Base-by-base conservation (phyloP, 2,888 invertebrate species). In the Sialis lutaria region DNA sequence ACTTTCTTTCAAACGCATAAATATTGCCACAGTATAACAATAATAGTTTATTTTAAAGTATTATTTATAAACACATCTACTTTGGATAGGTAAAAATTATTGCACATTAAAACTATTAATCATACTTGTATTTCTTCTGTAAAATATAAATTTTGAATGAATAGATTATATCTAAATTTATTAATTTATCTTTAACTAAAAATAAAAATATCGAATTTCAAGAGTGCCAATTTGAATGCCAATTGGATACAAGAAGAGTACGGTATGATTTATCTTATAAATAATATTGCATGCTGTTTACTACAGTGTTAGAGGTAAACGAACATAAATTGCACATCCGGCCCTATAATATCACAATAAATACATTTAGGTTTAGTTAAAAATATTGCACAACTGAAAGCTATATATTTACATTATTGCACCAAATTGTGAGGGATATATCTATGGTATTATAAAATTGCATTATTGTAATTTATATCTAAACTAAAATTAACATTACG, bases 331-430 rank as follows among this genome's bases (percentile, higher is more conserved):
- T 64, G 64, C 64, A 64, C 64, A 53, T 59, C 62, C 64, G 64
- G 64, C 64, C 64, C 56, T 53, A 51, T 55, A 56, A 59, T 62
- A 62, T 62, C 61, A 62, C 62, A 61, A 55, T 48, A 50, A 54
- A 42, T 42, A 7, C 7, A 42, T 42, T 31, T 12, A 12, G 12
- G 37, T 42, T 41, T 42, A 31, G 31, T 13, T 30, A 40, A 13
- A n/a, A 5, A 42, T 42, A 42, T 42, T 42, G 42, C 42, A 42
- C 42, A 6, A 8, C 32, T 40, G 32, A 42, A 32, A 31, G 6
- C 22, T 10, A 5, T 9, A 31, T 42, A 42, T 42, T 42, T 42
- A 42, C 42, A 42, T 31, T n/a, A 40, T 40, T 40, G 40, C 40
- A 40, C 40, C 40, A 13, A 13, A 13, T 40, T 40, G 40, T 40